Evolutionary conservation across 2,888 invertebrate genomes (phyloP).

Genomic region (Lathronympha strigana): DNA sequence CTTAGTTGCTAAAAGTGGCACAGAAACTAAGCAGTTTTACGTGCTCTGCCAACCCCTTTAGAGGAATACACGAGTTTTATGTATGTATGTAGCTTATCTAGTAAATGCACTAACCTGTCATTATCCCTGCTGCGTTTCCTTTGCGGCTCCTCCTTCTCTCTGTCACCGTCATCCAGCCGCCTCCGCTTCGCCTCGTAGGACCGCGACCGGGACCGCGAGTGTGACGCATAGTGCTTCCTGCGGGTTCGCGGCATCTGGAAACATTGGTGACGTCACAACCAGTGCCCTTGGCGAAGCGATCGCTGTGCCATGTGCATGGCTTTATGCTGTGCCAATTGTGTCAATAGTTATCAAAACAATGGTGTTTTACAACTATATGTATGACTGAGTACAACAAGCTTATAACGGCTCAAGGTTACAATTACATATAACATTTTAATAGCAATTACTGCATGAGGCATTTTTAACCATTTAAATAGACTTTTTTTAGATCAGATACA

Average conservation of each 20-base stretch:
- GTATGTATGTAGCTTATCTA: neutral
- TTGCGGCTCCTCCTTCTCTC: slow-evolving; percentile 75
- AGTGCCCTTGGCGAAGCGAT: neutral
- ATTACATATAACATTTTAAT: neutral
- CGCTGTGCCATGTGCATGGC: slow-evolving; percentile 48
- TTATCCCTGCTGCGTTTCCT: slow-evolving; percentile 79
- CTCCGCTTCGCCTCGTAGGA: slow-evolving; percentile 88
- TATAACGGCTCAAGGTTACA: neutral
- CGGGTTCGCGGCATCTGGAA: slow-evolving; percentile 92
- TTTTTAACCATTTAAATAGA: too few relatives aligned
- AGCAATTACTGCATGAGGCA: too few relatives aligned
- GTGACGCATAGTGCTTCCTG: slow-evolving; percentile 90
- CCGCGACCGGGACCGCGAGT: slow-evolving; percentile 83
- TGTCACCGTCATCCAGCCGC: slow-evolving; percentile 85
- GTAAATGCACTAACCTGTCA: slow-evolving; percentile 83
- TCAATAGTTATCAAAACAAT: slow-evolving; percentile 46
- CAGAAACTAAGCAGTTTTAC: too few relatives aligned
- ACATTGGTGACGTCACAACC: slow-evolving; percentile 9
- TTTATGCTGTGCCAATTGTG: slow-evolving; percentile 45
- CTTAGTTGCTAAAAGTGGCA: neutral
- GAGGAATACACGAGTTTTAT: too few relatives aligned
- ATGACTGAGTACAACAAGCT: slow-evolving; percentile 13
- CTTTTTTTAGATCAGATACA: too few relatives aligned
- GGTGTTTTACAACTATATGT: slow-evolving; percentile 42
- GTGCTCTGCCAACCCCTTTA: too few relatives aligned